Conservation (phyloP, 2,797 vertebrate genomes). For the Mormyrops boulengeri region DNA sequence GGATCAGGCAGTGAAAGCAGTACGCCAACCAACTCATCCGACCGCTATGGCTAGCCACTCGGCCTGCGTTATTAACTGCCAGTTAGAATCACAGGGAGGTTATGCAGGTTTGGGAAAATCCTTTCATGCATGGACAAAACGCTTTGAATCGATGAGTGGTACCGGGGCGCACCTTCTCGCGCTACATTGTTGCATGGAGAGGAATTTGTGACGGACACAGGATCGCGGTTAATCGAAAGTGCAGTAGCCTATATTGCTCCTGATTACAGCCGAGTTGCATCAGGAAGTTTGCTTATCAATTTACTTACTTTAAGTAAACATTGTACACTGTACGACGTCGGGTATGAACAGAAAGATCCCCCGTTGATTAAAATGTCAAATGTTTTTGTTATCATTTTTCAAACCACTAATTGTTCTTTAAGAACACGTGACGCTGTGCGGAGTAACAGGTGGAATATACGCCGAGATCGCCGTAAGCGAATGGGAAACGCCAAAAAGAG, state of each 20-base stretch:
- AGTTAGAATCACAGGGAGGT: not conserved
- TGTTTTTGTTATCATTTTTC: not conserved
- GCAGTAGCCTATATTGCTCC: not conserved
- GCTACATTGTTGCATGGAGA: not conserved
- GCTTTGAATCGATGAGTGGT: not conserved
- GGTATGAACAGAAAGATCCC: slow-evolving; percentile 22
- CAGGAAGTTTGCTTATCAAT: slow-evolving; percentile 41
- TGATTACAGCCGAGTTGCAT: slow-evolving; percentile 44
- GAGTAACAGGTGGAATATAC: slow-evolving; percentile 1
- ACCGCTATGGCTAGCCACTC: slow-evolving; percentile 23
- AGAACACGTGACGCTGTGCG: not conserved
- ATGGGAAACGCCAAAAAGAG: not conserved
- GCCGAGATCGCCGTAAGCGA: not conserved
- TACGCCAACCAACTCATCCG: slow-evolving; percentile 25
- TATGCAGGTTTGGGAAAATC: not conserved
- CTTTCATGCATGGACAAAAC: slow-evolving; percentile 10
- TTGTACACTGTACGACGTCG: slow-evolving; percentile 15
- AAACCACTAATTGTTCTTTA: not conserved
- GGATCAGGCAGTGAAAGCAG: slow-evolving; percentile 17
- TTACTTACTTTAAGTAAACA: slow-evolving; percentile 23
- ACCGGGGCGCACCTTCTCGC: not conserved
- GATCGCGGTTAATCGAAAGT: slow-evolving; percentile 6
- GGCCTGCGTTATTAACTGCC: not conserved
- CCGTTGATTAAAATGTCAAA: not conserved
- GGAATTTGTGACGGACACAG: slow-evolving; percentile 3